phyloP scores from a whole-genome alignment of 2,797 vertebrate genomes.

The Taenioides sp. region DNA sequence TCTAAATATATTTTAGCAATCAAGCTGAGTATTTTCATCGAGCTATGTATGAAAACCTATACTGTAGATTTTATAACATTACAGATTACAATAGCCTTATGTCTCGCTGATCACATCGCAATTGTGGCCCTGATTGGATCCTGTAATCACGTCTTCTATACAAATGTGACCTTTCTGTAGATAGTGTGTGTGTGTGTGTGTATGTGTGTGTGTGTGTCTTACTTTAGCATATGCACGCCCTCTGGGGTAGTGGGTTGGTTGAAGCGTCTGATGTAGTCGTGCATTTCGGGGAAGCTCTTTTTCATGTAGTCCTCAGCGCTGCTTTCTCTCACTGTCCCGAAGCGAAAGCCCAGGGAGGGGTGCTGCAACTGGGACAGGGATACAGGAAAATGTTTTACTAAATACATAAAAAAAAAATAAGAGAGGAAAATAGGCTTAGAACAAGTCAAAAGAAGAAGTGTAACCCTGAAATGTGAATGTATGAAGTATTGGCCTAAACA shows the following conservation, averaged over 20 bases:
- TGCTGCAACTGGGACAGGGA: slow-evolving; percentile 86
- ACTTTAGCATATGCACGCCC: slow-evolving; percentile 89
- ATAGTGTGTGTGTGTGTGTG: slow-evolving; percentile 19
- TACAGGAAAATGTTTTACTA: slow-evolving; percentile 39
- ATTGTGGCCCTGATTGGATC: slow-evolving; percentile 20
- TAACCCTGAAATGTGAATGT: no score
- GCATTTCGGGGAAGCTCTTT: slow-evolving; percentile 95
- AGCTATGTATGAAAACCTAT: not conserved
- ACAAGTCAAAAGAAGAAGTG: not conserved
- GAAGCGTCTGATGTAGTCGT: slow-evolving; percentile 89
- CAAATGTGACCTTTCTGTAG: not conserved
- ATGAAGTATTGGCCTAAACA: no score
- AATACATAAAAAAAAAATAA: not conserved
- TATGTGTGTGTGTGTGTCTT: slow-evolving; percentile 61
- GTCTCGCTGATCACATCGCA: slow-evolving; percentile 5
- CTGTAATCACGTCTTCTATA: not conserved
- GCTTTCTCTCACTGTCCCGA: slow-evolving; percentile 95
- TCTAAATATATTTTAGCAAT: not conserved
- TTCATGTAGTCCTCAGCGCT: slow-evolving; percentile 96
- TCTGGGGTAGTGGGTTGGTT: slow-evolving; percentile 90
- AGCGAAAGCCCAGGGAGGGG: slow-evolving; percentile 88
- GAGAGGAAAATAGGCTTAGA: not conserved
- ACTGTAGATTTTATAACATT: not conserved
- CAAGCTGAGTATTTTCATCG: not conserved
- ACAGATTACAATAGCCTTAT: not conserved